Evolutionary conservation across 2,797 vertebrate species (phyloP).

Genomic region (Myripristis murdjan): DNA sequence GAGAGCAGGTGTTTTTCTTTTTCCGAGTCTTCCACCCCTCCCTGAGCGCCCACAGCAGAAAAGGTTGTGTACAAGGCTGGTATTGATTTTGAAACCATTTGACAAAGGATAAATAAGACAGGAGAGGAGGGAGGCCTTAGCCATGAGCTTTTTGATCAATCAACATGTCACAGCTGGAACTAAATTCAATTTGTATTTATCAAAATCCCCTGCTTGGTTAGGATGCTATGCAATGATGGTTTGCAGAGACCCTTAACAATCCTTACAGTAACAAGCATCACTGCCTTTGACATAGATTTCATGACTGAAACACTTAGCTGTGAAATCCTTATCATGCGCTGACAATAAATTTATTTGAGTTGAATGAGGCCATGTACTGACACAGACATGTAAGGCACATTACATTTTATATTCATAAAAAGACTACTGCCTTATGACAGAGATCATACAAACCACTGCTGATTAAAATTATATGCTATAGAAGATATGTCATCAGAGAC

Average conservation of each 20-base stretch:
- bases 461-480: constrained; percentile 53
- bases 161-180: constrained; percentile 96
- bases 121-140: constrained; percentile 93
- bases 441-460: constrained; percentile 20
- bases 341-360: constrained; percentile 64
- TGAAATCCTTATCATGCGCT: constrained; percentile 72
- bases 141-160: constrained; percentile 99
- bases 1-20: constrained; percentile 91
- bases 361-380: constrained; percentile 60
- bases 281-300: constrained; percentile 78
- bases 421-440: constrained; percentile 22
- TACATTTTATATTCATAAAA: constrained; percentile 38
- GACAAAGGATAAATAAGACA: constrained; percentile 96
- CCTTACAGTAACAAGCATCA: constrained; percentile 69
- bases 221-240: constrained; percentile 73
- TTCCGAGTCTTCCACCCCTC: constrained; percentile 23
- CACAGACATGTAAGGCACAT: constrained; percentile 10
- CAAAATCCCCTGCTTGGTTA: constrained; percentile 92
- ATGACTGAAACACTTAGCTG: constrained; percentile 73
- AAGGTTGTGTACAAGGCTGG: constrained; percentile 89
- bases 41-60: constrained; percentile 87
- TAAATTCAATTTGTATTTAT: constrained; percentile 99
- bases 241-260: constrained; percentile 58
- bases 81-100: constrained; percentile 99
- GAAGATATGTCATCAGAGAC: constrained; percentile 19